Percentiles rank a stretch among this genome's conserved stretches.
phyloP scores from a whole-genome alignment of 1,140 invertebrate genomes.

The Drosophila lacertosa region DNA sequence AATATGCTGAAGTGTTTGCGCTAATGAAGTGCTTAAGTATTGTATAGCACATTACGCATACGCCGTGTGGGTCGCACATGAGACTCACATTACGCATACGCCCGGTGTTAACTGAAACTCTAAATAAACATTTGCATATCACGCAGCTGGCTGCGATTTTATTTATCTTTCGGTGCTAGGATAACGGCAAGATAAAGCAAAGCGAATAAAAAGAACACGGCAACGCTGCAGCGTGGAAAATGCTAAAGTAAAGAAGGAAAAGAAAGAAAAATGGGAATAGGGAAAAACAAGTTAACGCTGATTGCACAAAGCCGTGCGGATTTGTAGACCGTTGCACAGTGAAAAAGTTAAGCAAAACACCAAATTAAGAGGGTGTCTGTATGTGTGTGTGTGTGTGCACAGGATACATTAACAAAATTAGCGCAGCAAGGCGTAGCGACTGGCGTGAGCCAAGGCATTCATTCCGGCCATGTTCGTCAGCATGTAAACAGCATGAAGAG shows the following conservation, averaged over 20 bases:
- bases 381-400: slow-evolving; percentile 47
- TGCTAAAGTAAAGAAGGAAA: slow-evolving; percentile 6
- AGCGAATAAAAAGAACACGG: not conserved
- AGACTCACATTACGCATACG: slow-evolving; percentile 33
- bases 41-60: slow-evolving; percentile 55
- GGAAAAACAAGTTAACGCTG: slow-evolving; percentile 80
- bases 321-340: slow-evolving; percentile 76
- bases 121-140: slow-evolving; percentile 79
- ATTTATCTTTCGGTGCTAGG: slow-evolving; percentile 25
- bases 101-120: slow-evolving; percentile 48
- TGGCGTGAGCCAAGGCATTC: slow-evolving; percentile 23
- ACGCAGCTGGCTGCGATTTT: slow-evolving; percentile 48
- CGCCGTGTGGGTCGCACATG: slow-evolving; percentile 9
- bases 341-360: slow-evolving; percentile 78
- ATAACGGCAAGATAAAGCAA: slow-evolving; percentile 11
- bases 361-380: slow-evolving; percentile 62
- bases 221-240: slow-evolving; percentile 23
- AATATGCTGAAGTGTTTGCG: slow-evolving; percentile 29
- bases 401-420: slow-evolving; percentile 82
- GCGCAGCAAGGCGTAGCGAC: slow-evolving; percentile 64
- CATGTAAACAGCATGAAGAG: slow-evolving; percentile 36
- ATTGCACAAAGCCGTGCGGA: slow-evolving; percentile 75
- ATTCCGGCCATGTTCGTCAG: slow-evolving; percentile 37
- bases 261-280: slow-evolving; percentile 65
- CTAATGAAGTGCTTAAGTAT: slow-evolving; percentile 66